Evolutionary conservation across 1,140 invertebrate genomes (phyloP).

Genomic region (Papilio glaucus): DNA sequence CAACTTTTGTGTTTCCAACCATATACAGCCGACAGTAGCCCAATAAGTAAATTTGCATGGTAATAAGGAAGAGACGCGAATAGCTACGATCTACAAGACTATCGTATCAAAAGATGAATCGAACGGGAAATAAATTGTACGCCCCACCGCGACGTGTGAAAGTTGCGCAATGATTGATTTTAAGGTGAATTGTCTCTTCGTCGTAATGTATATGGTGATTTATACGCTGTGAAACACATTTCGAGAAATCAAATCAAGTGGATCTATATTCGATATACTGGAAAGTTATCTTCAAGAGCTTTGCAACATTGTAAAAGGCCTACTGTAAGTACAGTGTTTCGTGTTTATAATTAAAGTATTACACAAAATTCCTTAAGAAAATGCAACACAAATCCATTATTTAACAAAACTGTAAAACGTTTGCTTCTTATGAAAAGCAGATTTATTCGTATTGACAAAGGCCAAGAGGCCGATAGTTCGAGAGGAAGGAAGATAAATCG

Average conservation of each 20-base stretch:
- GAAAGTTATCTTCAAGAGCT: not conserved
- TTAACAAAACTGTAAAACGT: too few relatives aligned
- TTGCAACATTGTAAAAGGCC: constrained; percentile 8
- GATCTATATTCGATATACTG: constrained; percentile 10
- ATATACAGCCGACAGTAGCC: constrained; percentile 7
- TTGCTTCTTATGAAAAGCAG: too few relatives aligned
- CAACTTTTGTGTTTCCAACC: constrained; percentile 16
- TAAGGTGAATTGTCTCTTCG: constrained; percentile 37
- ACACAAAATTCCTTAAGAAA: not conserved
- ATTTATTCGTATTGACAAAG: too few relatives aligned
- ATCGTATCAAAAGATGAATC: constrained; percentile 25
- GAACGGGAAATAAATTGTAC: constrained; percentile 46
- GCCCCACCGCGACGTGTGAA: constrained; percentile 44
- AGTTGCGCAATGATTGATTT: constrained; percentile 40
- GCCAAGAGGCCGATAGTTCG: too few relatives aligned
- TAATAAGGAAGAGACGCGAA: constrained; percentile 45
- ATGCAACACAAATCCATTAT: too few relatives aligned
- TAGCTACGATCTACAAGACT: constrained; percentile 40
- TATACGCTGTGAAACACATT: not conserved
- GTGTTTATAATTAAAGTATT: not conserved
- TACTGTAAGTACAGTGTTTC: not conserved
- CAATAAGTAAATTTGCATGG: constrained; percentile 47
- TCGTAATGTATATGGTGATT: constrained; percentile 5
- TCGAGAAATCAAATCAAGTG: not conserved
- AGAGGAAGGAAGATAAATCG: too few relatives aligned